Percentiles rank a stretch among this genome's conserved stretches.
These are phyloP conservation scores for Hycleus phaleratus DNA, from an alignment of 1,140 invertebrate genomes.

Conservation along the genomic window DNA sequence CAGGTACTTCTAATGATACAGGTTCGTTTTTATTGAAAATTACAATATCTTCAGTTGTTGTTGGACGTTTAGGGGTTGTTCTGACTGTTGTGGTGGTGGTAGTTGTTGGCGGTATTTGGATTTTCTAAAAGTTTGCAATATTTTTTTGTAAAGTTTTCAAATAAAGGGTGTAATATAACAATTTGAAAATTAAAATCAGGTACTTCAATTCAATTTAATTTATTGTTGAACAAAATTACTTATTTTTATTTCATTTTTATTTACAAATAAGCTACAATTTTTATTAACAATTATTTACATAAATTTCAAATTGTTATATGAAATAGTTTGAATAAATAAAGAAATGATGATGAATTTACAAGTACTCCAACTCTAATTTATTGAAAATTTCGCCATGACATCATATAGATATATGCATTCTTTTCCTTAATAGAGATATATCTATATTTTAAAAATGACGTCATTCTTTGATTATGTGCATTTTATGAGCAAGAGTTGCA, in stretches of 20 bases:
- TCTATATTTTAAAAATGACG: too few relatives aligned
- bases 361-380: background rate
- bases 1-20: constrained; percentile 55
- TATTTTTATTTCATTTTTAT: constrained; percentile 13
- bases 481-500: background rate
- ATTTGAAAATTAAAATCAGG: constrained; percentile 10
- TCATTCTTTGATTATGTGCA: too few relatives aligned
- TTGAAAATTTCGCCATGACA: background rate
- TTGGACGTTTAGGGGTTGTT: constrained; percentile 33
- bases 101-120: constrained; percentile 15
- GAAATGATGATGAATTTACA: background rate
- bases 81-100: background rate
- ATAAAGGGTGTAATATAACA: constrained; percentile 6
- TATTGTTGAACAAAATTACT: too few relatives aligned
- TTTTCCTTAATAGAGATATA: too few relatives aligned
- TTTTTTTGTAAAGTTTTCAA: background rate
- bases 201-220: too few relatives aligned
- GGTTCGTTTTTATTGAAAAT: constrained; percentile 57
- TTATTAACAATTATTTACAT: constrained; percentile 12
- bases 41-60: constrained; percentile 56
- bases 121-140: constrained; percentile 8
- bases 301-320: constrained; percentile 20
- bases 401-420: too few relatives aligned
- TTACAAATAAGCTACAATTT: constrained; percentile 17
- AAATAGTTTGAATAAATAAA: constrained; percentile 2